phyloP scores from a whole-genome alignment of 2,113 vertebrate species.

The Sclerurus mexicanus region DNA sequence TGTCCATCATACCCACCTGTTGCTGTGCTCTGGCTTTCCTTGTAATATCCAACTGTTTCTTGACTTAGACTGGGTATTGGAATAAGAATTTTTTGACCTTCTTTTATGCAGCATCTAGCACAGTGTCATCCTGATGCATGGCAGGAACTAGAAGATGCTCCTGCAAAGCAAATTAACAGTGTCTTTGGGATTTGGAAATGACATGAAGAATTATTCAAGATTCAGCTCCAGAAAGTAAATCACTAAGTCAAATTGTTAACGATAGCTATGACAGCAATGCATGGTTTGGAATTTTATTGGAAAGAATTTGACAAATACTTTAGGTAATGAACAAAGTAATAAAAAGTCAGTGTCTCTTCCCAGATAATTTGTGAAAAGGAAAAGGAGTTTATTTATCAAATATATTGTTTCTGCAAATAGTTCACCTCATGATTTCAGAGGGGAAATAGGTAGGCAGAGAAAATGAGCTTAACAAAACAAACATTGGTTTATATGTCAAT shows the following conservation, averaged over 20 bases:
- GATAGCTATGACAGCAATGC: constrained; percentile 13
- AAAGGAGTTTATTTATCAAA: constrained; percentile 51
- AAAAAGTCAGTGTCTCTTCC: constrained; percentile 51
- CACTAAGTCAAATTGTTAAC: constrained; percentile 20
- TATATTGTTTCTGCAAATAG: constrained; percentile 50
- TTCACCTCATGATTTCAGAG: constrained; percentile 38
- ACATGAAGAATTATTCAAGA: constrained; percentile 36
- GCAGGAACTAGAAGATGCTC: background rate
- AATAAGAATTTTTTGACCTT: background rate
- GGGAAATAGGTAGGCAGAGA: constrained; percentile 14
- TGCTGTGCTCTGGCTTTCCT: background rate
- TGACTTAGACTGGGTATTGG: background rate
- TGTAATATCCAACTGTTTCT: background rate
- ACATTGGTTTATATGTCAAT: constrained; percentile 19
- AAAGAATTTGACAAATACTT: constrained; percentile 48
- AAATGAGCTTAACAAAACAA: constrained; percentile 47
- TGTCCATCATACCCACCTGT: background rate
- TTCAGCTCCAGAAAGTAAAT: constrained; percentile 12
- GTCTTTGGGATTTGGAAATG: constrained; percentile 37
- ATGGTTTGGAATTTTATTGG: constrained; percentile 20
- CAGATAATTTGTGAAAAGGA: constrained; percentile 54
- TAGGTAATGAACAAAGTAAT: constrained; percentile 59
- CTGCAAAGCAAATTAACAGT: constrained; percentile 17
- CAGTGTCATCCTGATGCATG: background rate
- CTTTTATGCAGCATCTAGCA: background rate